phyloP scores from a whole-genome alignment of 2,113 vertebrate species.

The Psettodes erumei region DNA sequence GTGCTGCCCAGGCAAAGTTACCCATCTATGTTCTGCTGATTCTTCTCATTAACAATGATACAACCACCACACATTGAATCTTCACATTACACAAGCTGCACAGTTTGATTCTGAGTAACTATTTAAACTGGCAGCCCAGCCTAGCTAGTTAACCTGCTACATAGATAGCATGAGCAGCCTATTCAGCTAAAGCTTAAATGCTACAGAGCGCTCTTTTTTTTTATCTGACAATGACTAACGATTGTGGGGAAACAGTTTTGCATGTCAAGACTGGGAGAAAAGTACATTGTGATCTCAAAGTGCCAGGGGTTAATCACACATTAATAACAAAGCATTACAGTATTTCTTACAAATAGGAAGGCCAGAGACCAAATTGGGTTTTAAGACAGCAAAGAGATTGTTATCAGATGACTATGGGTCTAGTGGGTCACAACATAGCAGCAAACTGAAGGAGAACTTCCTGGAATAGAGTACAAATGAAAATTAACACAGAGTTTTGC shows the following conservation, averaged over 20 bases:
- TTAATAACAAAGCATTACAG: neutral
- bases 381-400: neutral
- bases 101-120: no score
- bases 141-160: neutral
- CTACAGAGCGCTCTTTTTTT: neutral
- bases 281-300: neutral
- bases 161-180: neutral
- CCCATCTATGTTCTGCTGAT: no score
- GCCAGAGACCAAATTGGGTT: neutral
- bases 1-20: no score
- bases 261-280: neutral
- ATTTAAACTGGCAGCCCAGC: no score
- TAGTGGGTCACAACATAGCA: neutral
- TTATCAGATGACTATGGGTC: slow-evolving; percentile 2
- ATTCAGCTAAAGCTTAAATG: neutral
- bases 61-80: no score
- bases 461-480: neutral
- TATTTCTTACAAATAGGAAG: slow-evolving; percentile 7
- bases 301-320: neutral
- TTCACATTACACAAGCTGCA: no score
- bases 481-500: neutral
- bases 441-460: slow-evolving; percentile 5
- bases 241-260: neutral
- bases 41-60: no score
- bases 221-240: neutral